Base-by-base conservation (phyloP, 2,113 vertebrate species). In the Regulus satrapa region DNA sequence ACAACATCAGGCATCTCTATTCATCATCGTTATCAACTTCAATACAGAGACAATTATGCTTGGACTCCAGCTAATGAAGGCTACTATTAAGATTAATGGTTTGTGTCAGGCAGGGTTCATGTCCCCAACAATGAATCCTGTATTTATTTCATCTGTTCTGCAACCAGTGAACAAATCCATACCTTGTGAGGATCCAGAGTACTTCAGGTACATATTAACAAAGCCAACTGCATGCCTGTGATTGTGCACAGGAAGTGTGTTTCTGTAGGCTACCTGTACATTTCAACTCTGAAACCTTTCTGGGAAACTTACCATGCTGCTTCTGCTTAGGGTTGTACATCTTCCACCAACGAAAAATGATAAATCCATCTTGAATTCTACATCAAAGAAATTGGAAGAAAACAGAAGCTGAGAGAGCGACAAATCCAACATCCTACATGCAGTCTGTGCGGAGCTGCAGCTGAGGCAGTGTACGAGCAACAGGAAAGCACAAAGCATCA, bases 331-430 rank as follows among this genome's bases (percentile, higher is more conserved):
- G 99, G 97, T 99, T 99, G 96, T 99, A 99, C 98, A 99, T 99
- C 98, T 99, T 99, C 99, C 99, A 99, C 99, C 99, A 99, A 24
- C 99, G 99, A 98, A 99, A 99, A 98, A 99, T 99, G 95, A 99
- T 97, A 94, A 99, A 99, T 91, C 99, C 99, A 95, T 99, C 99
- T 93, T 99, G 99, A 98, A 99, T 99, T 98, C 99, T 99, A 94
- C 83, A 85, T 38, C 78, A 95, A 66, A 85, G 11, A 85, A 73
- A 92, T 92, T 91, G 12, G 81, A 19, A 92, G 55, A 85, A 92
- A 93, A 71, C 8, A 54, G 56, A 63, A 95, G 36, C 62, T 95
- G 62, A 56, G n/a, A 80, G 29, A 91, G 18, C 1, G 5, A 15
- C 14, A 79, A 79, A 81, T 18, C 6, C 25, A 58, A 63, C 67